Conservation (phyloP, 1,140 invertebrate species). For the Tetramorium alpestre region DNA sequence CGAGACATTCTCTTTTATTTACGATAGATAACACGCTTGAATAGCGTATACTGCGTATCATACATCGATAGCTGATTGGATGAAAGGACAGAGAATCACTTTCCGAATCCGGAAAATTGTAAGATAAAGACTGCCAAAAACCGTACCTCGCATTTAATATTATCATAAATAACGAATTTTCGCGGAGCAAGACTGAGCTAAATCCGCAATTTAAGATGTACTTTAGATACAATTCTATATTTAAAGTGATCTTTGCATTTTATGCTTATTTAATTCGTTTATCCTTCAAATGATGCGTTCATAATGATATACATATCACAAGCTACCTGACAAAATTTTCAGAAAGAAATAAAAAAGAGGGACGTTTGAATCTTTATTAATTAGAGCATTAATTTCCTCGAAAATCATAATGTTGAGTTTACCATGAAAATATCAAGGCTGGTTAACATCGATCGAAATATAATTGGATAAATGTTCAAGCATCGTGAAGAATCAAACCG, state of each 20-base stretch:
- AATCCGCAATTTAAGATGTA: background rate
- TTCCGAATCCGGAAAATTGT: background rate
- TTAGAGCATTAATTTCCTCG: background rate
- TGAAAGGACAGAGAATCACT: background rate
- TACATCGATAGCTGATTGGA: constrained; percentile 2
- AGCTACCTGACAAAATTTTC: background rate
- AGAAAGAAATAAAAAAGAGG: background rate
- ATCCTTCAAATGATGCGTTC: background rate
- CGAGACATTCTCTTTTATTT: constrained; percentile 41
- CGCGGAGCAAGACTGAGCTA: background rate
- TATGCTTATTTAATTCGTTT: background rate
- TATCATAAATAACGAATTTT: background rate
- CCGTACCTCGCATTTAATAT: background rate
- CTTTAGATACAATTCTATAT: background rate
- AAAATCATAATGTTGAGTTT: background rate
- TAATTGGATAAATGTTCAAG: constrained; percentile 39
- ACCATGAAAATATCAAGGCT: background rate
- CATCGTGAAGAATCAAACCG: constrained; percentile 14
- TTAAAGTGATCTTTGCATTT: background rate
- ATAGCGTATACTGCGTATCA: constrained; percentile 4
- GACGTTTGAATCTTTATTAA: background rate
- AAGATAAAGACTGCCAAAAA: constrained; percentile 28
- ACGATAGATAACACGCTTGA: constrained; percentile 11
- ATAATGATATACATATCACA: background rate
- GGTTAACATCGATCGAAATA: background rate